A percentile compares a stretch with the other conserved stretches of the same genome.
phyloP scores from a whole-genome alignment of 2,113 vertebrate species.

The Scortum barcoo region DNA sequence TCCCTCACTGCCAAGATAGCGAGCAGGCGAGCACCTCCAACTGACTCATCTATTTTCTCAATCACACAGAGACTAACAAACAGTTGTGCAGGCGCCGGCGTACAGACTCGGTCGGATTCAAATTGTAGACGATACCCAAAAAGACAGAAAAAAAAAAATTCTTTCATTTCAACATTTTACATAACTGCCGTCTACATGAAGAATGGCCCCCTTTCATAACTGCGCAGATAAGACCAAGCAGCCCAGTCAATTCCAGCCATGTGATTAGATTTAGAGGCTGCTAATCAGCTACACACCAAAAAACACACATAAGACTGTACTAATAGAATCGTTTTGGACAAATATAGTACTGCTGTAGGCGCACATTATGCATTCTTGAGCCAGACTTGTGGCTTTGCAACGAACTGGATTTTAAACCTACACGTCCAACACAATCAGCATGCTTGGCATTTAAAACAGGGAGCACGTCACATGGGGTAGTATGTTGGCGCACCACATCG shows the following conservation, averaged over 20 bases:
- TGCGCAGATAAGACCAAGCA: constrained; percentile 38
- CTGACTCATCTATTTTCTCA: constrained; percentile 69
- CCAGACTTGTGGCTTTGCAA: constrained; percentile 22
- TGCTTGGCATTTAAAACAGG: constrained; percentile 43
- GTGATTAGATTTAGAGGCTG: constrained; percentile 64
- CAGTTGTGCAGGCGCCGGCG: constrained; percentile 39
- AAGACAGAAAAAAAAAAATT: background rate
- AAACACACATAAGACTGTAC: constrained; percentile 33
- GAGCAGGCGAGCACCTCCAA: constrained; percentile 61
- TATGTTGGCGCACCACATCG: background rate
- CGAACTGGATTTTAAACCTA: constrained; percentile 32
- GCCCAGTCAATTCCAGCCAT: constrained; percentile 53
- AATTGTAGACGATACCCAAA: constrained; percentile 26
- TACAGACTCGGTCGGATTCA: constrained; percentile 17
- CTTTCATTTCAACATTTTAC: constrained; percentile 41
- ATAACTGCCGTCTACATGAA: constrained; percentile 21
- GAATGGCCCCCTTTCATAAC: constrained; percentile 49
- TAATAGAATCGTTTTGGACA: constrained; percentile 25
- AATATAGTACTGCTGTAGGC: constrained; percentile 36
- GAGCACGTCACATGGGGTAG: constrained; percentile 28
- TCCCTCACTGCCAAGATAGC: constrained; percentile 68
- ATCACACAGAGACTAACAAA: constrained; percentile 58
- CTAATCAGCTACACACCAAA: constrained; percentile 60
- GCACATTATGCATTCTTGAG: constrained; percentile 39
- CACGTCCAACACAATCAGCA: constrained; percentile 41